Conservation (phyloP, 1,140 invertebrate genomes). For the Solenopsis fugax region DNA sequence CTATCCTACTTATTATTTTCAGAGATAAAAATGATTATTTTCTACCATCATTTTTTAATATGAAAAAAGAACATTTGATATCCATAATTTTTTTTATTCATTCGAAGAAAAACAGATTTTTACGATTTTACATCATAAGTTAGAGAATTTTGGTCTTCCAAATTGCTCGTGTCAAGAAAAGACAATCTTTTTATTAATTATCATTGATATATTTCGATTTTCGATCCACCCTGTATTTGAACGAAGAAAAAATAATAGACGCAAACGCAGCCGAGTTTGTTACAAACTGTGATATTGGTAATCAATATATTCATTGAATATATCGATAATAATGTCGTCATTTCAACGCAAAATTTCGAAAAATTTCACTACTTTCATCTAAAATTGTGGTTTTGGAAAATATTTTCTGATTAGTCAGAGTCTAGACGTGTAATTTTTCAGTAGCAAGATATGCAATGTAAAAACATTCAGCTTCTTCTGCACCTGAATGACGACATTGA, state of each 20-base stretch:
- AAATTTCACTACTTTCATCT: neutral
- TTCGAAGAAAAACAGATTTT: neutral
- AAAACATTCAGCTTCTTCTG: slow-evolving; percentile 8
- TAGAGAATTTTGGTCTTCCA: neutral
- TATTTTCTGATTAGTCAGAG: neutral
- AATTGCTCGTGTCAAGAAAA: neutral
- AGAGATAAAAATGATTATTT: neutral
- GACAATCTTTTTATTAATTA: neutral
- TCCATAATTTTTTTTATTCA: too few relatives aligned
- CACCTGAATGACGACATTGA: slow-evolving; percentile 38
- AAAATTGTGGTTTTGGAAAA: slow-evolving; percentile 11
- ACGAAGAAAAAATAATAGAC: slow-evolving; percentile 40
- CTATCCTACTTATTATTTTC: slow-evolving; percentile 1
- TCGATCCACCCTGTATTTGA: slow-evolving; percentile 36
- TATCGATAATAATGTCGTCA: slow-evolving; percentile 50
- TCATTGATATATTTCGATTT: neutral
- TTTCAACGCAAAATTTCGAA: slow-evolving; percentile 24
- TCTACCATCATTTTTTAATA: slow-evolving; percentile 1
- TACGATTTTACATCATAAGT: slow-evolving; percentile 4
- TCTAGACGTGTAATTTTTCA: neutral
- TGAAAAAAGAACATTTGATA: neutral
- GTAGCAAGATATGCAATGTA: neutral
- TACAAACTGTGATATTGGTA: slow-evolving; percentile 39
- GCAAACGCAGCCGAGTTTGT: slow-evolving; percentile 28
- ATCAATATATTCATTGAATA: slow-evolving; percentile 46